A percentile compares a stretch with the other conserved stretches of the same genome.
Evolutionary conservation across 2,113 vertebrate genomes (phyloP).

Genomic region (Todiramphus chloris): DNA sequence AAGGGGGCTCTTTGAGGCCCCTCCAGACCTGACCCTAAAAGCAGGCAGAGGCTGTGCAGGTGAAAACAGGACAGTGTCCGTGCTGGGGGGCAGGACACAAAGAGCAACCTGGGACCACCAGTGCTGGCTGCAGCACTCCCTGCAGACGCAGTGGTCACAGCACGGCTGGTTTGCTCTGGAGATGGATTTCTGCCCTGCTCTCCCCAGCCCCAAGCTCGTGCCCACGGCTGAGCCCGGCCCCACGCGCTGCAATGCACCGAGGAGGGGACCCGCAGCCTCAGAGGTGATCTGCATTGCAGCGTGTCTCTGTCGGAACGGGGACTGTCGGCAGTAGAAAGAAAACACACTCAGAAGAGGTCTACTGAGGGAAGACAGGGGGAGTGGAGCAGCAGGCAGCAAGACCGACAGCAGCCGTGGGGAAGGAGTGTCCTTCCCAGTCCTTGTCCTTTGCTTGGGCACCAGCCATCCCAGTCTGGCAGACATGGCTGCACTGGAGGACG

Average conservation of each 20-base stretch:
- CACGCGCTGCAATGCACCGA: not conserved
- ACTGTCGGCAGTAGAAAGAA: not conserved
- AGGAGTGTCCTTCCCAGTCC: not conserved
- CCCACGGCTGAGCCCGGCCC: fast-evolving
- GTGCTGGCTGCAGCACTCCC: not conserved
- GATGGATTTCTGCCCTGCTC: not conserved
- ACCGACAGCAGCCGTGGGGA: fast-evolving
- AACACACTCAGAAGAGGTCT: not conserved
- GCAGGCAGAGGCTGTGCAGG: not conserved
- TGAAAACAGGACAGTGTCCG: not conserved
- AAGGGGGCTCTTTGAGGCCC: fast-evolving
- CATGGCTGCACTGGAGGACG: fast-evolving
- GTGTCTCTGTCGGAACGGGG: not conserved
- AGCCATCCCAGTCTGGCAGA: not conserved
- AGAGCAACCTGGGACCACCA: not conserved
- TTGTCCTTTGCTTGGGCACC: not conserved
- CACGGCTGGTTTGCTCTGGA: not conserved
- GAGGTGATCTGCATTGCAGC: slow-evolving; percentile 2
- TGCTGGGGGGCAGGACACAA: not conserved
- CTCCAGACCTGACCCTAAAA: not conserved
- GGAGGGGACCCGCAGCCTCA: not conserved
- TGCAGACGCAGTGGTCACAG: fast-evolving
- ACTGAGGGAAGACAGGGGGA: not conserved
- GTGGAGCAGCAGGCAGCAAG: not conserved
- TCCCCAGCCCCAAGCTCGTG: not conserved